Evolutionary conservation across 2,797 vertebrate species (phyloP), one percentile per base, ranked within the genome.

Genomic region (Hozukius guyotensis): DNA sequence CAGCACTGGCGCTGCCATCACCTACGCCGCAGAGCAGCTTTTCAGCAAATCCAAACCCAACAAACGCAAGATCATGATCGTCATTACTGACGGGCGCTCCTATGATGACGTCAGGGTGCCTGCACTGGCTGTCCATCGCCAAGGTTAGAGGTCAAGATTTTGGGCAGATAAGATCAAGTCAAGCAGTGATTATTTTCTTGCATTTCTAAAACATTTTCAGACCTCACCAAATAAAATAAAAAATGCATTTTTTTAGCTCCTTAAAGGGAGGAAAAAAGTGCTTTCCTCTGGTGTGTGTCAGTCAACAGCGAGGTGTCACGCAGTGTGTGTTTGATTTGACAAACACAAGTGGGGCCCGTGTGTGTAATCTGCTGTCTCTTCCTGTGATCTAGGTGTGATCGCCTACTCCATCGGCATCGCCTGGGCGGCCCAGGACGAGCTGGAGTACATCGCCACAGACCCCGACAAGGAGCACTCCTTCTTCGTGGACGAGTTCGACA

Each of bases 401-500:
- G 97, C 97, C 31, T 99, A 99, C 69, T 97, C 99, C 1, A 65
- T 99, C 0, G 99, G 99, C 36, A 95, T 99, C 3, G 97, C 97
- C 3, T 99, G 99, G 99, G 99, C 99, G 1, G 98, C 97, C 14
- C 97, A 97, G 87, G 99, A 99, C 0, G 99, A 99, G 90, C 94
- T 99, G 87, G 98, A 99, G 89, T 95, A 97, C 93, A 99, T 99
- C 1, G 98, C 99, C 87, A 97, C 97, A 0, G 97, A 99, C 85
- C 98, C 99, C 0, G 96, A 97, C 92, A 97, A 95, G 76, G 98
- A 99, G 16, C 99, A 99, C 88, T 97, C 97, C 78, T 99, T 99
- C 95, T 99, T 99, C 0, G 98, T 99, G 85, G 98, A 99, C 5
- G 99, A 99, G 89, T 99, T 99, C 64, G 98, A 99, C 94, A 96